These are phyloP conservation scores for Parambassis ranga DNA, from an alignment of 2,797 vertebrate genomes.

Conservation along the genomic window DNA sequence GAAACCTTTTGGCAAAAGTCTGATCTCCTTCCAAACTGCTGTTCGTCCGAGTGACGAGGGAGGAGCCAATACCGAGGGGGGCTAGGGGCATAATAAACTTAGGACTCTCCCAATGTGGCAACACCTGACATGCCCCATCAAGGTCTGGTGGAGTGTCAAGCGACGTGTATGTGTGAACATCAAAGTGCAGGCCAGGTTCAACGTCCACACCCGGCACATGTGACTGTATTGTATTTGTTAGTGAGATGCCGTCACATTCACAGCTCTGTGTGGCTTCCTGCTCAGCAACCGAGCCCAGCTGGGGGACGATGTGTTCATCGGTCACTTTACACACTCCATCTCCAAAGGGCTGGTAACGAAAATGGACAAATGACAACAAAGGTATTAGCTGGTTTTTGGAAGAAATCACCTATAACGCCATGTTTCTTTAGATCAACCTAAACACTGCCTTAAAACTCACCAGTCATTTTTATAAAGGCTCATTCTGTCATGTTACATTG, in stretches of 20 bases:
- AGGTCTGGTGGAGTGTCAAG: conserved; percentile 33
- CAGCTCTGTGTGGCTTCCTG: conserved; percentile 33
- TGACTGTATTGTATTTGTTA: not conserved
- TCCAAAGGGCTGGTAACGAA: conserved; percentile 40
- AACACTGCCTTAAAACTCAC: not conserved
- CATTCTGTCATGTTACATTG: not conserved
- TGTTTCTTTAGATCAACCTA: too few relatives aligned
- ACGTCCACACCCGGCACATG: conserved; percentile 34
- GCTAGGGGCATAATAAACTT: conserved; percentile 74
- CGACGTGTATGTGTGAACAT: conserved; percentile 8
- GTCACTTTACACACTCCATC: conserved; percentile 58
- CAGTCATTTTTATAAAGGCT: not conserved
- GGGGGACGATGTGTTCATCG: conserved; percentile 19
- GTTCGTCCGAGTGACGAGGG: conserved; percentile 34
- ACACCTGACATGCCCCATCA: conserved; percentile 32
- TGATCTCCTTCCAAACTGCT: conserved; percentile 57
- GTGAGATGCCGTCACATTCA: too few relatives aligned
- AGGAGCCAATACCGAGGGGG: conserved; percentile 48
- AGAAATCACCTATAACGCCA: too few relatives aligned
- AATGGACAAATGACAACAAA: conserved; percentile 10
- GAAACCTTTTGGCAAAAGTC: conserved; percentile 24
- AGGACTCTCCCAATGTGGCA: conserved; percentile 29
- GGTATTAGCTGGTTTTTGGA: not conserved
- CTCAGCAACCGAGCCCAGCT: conserved; percentile 4
- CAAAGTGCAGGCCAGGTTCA: conserved; percentile 8